These are phyloP conservation scores for Cebus imitator DNA, from an alignment of 2,113 vertebrate genomes.

Conservation along the genomic window DNA sequence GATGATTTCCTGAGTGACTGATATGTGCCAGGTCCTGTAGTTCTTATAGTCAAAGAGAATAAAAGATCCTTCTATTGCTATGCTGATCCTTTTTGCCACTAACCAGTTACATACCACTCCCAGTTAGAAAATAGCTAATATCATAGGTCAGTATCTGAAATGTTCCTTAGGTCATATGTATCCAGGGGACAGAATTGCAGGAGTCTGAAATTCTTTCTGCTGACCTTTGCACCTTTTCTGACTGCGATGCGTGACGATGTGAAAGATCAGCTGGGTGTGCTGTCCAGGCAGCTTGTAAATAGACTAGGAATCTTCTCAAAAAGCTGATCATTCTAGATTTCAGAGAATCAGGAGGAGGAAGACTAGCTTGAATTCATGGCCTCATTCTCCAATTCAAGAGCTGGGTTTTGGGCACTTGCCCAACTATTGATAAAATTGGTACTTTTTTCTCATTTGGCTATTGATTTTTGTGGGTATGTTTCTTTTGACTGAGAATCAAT, in stretches of 20 bases:
- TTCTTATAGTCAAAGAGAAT: neutral
- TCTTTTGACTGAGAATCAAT: conserved; percentile 8
- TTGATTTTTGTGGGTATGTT: neutral
- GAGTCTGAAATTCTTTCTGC: conserved; percentile 12
- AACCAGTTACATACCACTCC: neutral
- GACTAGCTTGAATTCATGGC: neutral
- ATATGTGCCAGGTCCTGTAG: neutral
- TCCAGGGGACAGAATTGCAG: neutral
- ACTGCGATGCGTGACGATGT: neutral
- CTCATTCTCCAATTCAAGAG: neutral
- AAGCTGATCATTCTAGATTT: neutral
- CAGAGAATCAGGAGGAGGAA: neutral
- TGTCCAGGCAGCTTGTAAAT: neutral
- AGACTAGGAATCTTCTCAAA: neutral
- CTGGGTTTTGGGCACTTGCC: neutral
- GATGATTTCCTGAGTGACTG: neutral
- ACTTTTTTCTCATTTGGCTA: neutral
- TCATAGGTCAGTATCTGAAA: neutral
- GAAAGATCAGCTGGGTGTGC: neutral
- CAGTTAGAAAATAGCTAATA: neutral
- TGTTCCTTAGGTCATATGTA: neutral
- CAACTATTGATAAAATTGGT: neutral
- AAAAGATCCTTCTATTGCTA: neutral
- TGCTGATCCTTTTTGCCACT: neutral
- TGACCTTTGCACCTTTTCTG: neutral